Conservation (phyloP, 64 coral and sea anemone genomes). For the Acropora tenuis region DNA sequence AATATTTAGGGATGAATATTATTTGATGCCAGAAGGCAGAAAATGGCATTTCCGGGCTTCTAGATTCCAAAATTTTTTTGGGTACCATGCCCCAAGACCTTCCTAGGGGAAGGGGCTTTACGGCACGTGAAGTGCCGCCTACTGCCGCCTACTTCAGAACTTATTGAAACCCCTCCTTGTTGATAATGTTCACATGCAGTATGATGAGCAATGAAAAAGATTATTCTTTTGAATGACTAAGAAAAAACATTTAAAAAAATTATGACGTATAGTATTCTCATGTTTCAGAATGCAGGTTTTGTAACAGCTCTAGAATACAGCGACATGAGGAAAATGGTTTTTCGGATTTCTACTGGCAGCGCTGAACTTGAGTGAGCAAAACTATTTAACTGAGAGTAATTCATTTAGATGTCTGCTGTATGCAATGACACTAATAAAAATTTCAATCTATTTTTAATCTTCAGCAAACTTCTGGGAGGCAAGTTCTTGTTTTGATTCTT, state of each 20-base stretch:
- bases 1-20: too few relatives aligned
- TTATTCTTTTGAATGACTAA: not conserved
- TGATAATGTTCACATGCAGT: too few relatives aligned
- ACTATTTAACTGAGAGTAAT: not conserved
- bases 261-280: not conserved
- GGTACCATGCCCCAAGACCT: too few relatives aligned
- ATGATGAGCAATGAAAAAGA: too few relatives aligned
- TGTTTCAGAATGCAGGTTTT: slow-evolving; percentile 85
- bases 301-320: slow-evolving; percentile 98
- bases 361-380: slow-evolving; percentile 87
- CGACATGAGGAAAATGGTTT: slow-evolving; percentile 95
- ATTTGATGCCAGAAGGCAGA: too few relatives aligned
- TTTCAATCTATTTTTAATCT: not conserved
- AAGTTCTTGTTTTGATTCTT: not conserved
- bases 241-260: not conserved
- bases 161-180: too few relatives aligned
- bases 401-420: not conserved
- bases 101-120: too few relatives aligned
- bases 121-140: too few relatives aligned
- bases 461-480: slow-evolving; percentile 99
- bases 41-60: too few relatives aligned
- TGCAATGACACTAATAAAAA: not conserved
- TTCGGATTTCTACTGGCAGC: slow-evolving; percentile 91
- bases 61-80: too few relatives aligned
- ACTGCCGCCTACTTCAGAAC: too few relatives aligned